Evolutionary conservation across 1,140 invertebrate species (phyloP).

Genomic region (Hylaeus anthracinus): DNA sequence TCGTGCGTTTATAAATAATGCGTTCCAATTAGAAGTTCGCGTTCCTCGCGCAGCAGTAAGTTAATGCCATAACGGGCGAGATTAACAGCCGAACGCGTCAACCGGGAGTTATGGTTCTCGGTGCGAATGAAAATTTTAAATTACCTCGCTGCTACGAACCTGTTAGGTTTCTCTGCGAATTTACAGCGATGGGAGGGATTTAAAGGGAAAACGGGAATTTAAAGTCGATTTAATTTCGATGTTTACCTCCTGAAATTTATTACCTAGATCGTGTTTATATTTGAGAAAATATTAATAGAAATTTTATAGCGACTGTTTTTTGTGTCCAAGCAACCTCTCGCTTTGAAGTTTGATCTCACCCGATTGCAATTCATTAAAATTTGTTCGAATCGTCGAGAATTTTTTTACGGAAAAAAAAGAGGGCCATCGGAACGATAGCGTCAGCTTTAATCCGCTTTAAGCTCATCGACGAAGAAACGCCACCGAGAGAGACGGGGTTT

Average conservation of each 20-base stretch:
- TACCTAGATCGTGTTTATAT: too few species aligned
- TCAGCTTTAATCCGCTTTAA: slow-evolving; percentile 31
- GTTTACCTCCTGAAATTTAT: too few species aligned
- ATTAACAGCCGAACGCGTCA: slow-evolving; percentile 12
- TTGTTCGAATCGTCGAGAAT: too few species aligned
- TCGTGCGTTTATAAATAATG: slow-evolving; percentile 43
- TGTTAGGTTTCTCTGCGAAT: neutral
- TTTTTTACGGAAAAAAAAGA: neutral
- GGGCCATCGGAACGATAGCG: neutral
- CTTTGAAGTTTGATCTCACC: too few species aligned
- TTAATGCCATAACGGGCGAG: slow-evolving; percentile 7
- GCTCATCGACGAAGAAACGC: slow-evolving; percentile 23
- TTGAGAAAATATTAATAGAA: too few species aligned
- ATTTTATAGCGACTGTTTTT: too few species aligned
- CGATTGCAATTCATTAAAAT: too few species aligned
- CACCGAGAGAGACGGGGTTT: slow-evolving; percentile 14
- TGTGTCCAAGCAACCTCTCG: too few species aligned
- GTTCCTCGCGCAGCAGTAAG: slow-evolving; percentile 12
- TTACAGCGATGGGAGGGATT: too few species aligned
- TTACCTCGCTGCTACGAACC: neutral
- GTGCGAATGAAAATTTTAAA: neutral
- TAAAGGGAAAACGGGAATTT: too few species aligned
- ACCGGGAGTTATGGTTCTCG: neutral
- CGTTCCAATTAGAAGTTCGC: slow-evolving; percentile 43
- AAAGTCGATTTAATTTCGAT: too few species aligned